Evolutionary conservation across 37 sponge, comb jelly and placozoan genomes (phyloP), one percentile per base, ranked within the genome.

Genomic region (Amphimedon queenslandica): DNA sequence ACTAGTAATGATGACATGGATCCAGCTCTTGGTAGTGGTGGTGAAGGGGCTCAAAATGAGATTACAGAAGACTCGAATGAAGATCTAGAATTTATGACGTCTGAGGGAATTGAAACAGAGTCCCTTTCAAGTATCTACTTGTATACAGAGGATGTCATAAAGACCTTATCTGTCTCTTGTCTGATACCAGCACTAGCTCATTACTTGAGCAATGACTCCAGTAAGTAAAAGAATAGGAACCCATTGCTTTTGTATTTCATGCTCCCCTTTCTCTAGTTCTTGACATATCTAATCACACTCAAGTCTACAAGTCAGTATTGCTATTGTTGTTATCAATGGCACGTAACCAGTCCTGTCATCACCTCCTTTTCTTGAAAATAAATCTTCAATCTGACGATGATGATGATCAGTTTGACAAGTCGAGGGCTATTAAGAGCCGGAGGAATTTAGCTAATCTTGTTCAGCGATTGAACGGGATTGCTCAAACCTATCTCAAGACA

Each of bases 211-310:
- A 93, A 93, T 76, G 94, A 93, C 39, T 93, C 94, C 2, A 73
- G 90, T 90, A 56, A 55, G 78, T 40, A 16, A 13, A 39, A 32
- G 21, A 47, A 73, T 55, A 39, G 31, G 21, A n/a, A n/a, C 43
- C 25, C 55, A 51, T 20, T 34, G 1, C 3, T 10, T 27, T 30
- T 28, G 25, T 30, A 2, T 28, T 32, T 41, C 13, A 13, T 2
- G n/a, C 1, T 71, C 42, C 39, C 69, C 31, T 63, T 57, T 11
- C 57, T 77, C 16, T 66, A 87, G 91, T 94, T 1, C 65, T 94
- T 42, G 95, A 94, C 64, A 94, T 94, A 57, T 83, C 91, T 23
- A 87, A 83, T 28, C 95, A 94, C 55, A 58, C 86, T 0, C 84
- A 80, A 33, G 75, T 94, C 55, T 90, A 94, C 85, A 67, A 71